Conservation (phyloP, 2,888 invertebrate species). For the Leptopterna dolabrata region DNA sequence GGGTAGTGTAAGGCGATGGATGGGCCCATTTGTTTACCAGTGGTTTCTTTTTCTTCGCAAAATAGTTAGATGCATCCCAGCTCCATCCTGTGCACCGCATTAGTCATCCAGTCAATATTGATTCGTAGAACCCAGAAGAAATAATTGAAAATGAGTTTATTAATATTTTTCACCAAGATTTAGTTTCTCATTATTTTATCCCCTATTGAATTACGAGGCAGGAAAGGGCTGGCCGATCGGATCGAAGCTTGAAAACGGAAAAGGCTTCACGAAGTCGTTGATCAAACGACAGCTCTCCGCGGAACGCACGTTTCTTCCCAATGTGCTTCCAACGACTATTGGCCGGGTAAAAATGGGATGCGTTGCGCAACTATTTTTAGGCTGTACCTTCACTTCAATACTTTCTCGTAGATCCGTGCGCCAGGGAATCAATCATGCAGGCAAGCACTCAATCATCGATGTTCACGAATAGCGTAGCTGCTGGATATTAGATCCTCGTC, state of each 20-base stretch:
- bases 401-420: background rate
- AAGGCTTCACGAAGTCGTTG: background rate
- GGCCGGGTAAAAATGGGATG: background rate
- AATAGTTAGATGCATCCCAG: too few species aligned
- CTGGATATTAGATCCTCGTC: background rate
- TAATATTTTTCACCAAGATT: too few species aligned
- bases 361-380: background rate
- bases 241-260: background rate
- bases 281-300: background rate
- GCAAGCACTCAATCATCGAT: conserved; percentile 4
- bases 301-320: background rate
- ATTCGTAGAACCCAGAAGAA: too few species aligned
- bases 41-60: too few species aligned
- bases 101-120: too few species aligned
- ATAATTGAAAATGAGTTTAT: too few species aligned
- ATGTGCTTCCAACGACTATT: background rate
- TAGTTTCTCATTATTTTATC: background rate
- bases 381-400: background rate
- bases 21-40: too few species aligned
- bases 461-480: background rate
- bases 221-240: background rate
- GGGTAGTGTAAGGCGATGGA: too few species aligned
- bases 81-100: too few species aligned
- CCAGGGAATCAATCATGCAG: background rate
- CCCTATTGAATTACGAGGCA: background rate